Conservation (phyloP, 2,797 vertebrate genomes). For the Crax fasciolata region DNA sequence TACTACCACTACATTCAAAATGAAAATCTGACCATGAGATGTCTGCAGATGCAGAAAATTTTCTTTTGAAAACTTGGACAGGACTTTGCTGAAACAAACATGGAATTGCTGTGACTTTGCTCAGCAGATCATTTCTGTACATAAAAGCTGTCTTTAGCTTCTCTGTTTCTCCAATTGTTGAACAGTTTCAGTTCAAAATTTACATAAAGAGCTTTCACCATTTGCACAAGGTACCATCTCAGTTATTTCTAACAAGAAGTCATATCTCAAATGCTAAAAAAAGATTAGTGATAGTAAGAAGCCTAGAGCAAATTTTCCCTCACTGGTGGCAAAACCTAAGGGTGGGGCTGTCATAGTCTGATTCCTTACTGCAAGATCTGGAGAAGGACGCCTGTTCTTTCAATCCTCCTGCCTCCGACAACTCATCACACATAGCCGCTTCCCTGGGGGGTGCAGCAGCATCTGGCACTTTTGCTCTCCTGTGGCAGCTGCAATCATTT, state of each 20-base stretch:
- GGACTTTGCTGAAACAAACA: not conserved
- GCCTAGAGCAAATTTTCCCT: not conserved
- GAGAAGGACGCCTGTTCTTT: constrained; percentile 45
- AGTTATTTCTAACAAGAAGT: not conserved
- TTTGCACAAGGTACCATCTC: fast-evolving
- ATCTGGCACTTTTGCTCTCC: constrained; percentile 71
- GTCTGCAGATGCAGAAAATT: not conserved
- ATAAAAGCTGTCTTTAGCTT: not conserved
- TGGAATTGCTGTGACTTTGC: not conserved
- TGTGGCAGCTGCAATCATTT: constrained; percentile 75
- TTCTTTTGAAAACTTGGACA: not conserved
- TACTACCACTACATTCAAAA: not conserved
- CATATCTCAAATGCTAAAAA: not conserved
- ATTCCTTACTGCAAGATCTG: constrained; percentile 16
- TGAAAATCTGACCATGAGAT: not conserved
- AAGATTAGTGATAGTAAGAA: not conserved
- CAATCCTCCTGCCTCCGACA: not conserved
- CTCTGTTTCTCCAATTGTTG: not conserved
- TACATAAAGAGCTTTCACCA: not conserved
- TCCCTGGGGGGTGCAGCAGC: constrained; percentile 17
- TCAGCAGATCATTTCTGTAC: not conserved
- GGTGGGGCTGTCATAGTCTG: constrained; percentile 25
- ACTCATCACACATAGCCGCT: not conserved
- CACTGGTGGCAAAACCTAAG: constrained; percentile 24
- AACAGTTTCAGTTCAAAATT: not conserved